A percentile compares a stretch with the other conserved stretches of the same genome.
phyloP scores from a whole-genome alignment of 2,888 invertebrate species.

The Ichneumoninae sp. region DNA sequence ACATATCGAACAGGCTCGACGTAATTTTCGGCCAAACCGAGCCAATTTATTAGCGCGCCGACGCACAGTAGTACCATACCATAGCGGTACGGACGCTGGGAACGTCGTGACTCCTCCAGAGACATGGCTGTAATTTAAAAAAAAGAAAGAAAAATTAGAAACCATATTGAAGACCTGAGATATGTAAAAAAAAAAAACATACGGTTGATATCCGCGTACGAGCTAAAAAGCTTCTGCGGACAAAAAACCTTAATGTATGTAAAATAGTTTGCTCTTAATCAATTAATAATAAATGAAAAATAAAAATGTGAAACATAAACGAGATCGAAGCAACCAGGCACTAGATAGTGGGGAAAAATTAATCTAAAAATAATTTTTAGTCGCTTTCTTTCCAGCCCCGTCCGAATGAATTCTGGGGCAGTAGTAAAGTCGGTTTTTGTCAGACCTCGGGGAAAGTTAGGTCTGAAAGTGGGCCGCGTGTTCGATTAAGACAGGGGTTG shows the following conservation, averaged over 20 bases:
- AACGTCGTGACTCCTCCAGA: constrained; percentile 88
- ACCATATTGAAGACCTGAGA: background rate
- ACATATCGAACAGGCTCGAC: constrained; percentile 90
- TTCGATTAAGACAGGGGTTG: background rate
- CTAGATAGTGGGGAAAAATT: no score
- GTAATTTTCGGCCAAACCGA: constrained; percentile 90
- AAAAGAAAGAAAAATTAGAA: constrained; percentile 8
- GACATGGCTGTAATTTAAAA: constrained; percentile 87
- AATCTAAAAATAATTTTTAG: no score
- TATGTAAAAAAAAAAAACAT: no score
- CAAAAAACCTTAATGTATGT: no score
- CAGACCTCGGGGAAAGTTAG: constrained; percentile 23
- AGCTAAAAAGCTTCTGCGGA: no score
- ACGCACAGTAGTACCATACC: constrained; percentile 90
- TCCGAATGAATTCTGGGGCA: background rate
- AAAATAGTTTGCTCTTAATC: no score
- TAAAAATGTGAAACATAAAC: background rate
- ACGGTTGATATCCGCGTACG: no score
- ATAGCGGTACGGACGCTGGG: constrained; percentile 90
- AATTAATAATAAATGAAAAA: no score
- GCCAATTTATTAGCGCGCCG: constrained; percentile 91
- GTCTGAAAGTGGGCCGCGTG: constrained; percentile 19
- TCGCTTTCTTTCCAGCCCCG: background rate
- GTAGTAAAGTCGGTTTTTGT: constrained; percentile 44
- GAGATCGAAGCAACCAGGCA: background rate